These are phyloP conservation scores for Sebastes minor DNA, from an alignment of 2,797 vertebrate genomes.

Conservation along the genomic window DNA sequence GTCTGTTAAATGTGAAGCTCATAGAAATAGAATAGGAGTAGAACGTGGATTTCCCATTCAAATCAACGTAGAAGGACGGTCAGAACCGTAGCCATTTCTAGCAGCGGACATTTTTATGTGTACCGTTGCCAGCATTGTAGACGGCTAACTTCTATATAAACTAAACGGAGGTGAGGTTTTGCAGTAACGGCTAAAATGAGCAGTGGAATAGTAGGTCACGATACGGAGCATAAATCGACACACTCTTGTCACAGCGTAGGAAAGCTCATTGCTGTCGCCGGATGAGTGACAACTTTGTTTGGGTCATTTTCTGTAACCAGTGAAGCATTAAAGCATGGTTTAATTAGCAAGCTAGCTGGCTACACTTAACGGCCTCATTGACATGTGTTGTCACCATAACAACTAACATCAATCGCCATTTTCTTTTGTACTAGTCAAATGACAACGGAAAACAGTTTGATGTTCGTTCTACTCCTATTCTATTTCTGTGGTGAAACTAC, in stretches of 20 bases:
- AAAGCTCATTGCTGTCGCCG: fast-evolving
- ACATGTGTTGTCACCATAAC: too few species aligned
- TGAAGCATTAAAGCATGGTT: neutral
- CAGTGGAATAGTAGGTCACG: too few species aligned
- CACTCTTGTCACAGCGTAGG: too few species aligned
- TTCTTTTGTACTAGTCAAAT: neutral
- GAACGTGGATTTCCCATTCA: neutral
- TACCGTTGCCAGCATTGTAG: too few species aligned
- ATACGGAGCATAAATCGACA: too few species aligned
- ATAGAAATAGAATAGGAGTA: neutral
- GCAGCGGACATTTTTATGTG: too few species aligned
- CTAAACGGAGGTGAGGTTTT: too few species aligned
- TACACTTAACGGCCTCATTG: too few species aligned
- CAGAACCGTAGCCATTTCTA: neutral
- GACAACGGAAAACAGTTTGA: neutral
- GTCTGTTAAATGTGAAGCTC: neutral
- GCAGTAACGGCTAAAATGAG: too few species aligned
- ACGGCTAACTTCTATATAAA: too few species aligned
- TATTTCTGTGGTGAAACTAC: neutral
- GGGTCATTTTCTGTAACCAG: neutral
- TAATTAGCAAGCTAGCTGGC: neutral
- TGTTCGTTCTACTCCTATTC: neutral
- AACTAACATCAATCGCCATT: neutral
- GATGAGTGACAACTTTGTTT: neutral
- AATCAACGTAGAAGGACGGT: neutral